phyloP scores from a whole-genome alignment of 2,888 invertebrate genomes.

The Cetonia aurata region DNA sequence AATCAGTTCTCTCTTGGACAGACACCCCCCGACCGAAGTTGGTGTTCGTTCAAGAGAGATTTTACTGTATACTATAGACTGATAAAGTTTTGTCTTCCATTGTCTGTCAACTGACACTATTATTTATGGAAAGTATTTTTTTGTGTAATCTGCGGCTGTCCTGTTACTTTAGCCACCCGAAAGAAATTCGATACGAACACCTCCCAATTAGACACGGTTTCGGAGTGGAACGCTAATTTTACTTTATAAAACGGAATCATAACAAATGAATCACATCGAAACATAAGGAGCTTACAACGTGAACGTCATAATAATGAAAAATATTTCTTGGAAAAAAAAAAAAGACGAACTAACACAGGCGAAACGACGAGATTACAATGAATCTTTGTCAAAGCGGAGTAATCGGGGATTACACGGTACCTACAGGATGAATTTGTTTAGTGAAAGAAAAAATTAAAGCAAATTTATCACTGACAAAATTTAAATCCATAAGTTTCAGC shows the following conservation, averaged over 20 bases:
- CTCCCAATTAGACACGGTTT: constrained; percentile 43
- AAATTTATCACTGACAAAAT: constrained; percentile 50
- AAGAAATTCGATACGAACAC: constrained; percentile 32
- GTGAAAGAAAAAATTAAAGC: constrained; percentile 51
- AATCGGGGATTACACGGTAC: constrained; percentile 53
- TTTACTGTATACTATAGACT: too few relatives aligned
- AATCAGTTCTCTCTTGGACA: too few relatives aligned
- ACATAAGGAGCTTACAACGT: constrained; percentile 50
- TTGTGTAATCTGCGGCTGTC: background rate
- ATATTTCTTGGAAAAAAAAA: constrained; percentile 50
- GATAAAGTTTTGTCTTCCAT: background rate
- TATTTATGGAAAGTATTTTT: background rate
- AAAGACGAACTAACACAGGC: constrained; percentile 26
- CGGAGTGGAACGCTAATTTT: constrained; percentile 36
- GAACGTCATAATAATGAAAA: constrained; percentile 52
- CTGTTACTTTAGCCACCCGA: constrained; percentile 18
- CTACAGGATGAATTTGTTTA: constrained; percentile 50
- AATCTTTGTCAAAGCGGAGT: constrained; percentile 51
- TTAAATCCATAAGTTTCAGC: constrained; percentile 39
- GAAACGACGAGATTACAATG: constrained; percentile 51
- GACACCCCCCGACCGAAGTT: too few relatives aligned
- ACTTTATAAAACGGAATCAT: constrained; percentile 44
- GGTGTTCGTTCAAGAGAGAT: too few relatives aligned
- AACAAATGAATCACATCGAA: constrained; percentile 46
- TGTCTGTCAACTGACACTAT: background rate